Base-by-base conservation (phyloP, 2,888 invertebrate genomes). In the Chalcosyrphus nemorum region DNA sequence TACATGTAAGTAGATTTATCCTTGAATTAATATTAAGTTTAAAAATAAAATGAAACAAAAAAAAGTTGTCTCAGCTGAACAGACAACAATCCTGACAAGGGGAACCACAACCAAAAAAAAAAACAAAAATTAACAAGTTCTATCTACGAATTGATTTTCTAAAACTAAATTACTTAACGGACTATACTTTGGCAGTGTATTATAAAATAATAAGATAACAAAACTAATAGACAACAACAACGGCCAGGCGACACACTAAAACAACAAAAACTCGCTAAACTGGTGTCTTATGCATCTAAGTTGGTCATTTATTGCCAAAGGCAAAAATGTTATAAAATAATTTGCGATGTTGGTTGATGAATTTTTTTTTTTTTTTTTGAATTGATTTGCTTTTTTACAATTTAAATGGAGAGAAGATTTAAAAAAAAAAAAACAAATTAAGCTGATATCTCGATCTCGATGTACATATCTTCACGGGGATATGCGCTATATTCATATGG, bases 201-300 rank as follows among this genome's bases (percentile, higher is more conserved):
- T 68, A 13, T 47, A 52, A 59, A 41, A 50, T 50, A n/a, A 27
- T 45, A 43, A 61, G 43, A 59, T 5, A 59, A 59, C 7, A 21
- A 52, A 38, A 57, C 56, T 45, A 65, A 56, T 71, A 54, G 50
- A 54, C 65, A 71, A 50, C 57, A 75, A 38, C 24, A 43, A 15
- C 15, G 24, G 35, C 66, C 54, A 56, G 70, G 43, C 68, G 41
- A 57, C 17, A 63, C 35, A 75, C 38, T 29, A 50, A 65, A 71
- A 56, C 47, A 68, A 63, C 63, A 32, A 43, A 74, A 84, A 84
- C 84, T 45, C 38, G 84, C 63, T 75, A 29, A 84, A 80, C 84
- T 84, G 84, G 84, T 84, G 84, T 78, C 74, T 80, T 84, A 80
- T 84, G 78, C 84, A 80, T 84, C 50, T 63, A 80, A 84, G 74